A percentile compares a stretch with the other conserved stretches of the same genome.
These are phyloP conservation scores for Euphonia xanthogaster DNA, from an alignment of 2,797 vertebrate genomes.

Conservation along the genomic window DNA sequence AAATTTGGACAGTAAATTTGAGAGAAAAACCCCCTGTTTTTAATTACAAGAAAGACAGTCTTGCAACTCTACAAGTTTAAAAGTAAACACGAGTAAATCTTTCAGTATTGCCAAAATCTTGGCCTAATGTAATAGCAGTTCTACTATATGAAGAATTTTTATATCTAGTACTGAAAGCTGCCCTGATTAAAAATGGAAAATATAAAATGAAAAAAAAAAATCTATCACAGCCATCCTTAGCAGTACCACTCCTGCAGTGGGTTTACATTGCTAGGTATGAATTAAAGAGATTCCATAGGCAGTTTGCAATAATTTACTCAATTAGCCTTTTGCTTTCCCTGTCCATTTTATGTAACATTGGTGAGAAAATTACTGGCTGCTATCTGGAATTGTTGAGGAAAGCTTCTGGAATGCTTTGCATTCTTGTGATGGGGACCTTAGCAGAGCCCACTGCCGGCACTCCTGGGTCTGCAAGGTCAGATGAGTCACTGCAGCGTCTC, in stretches of 20 bases:
- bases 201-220: neutral
- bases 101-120: neutral
- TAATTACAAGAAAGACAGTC: neutral
- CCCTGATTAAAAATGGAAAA: neutral
- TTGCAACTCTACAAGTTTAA: neutral
- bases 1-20: neutral
- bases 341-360: neutral
- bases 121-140: neutral
- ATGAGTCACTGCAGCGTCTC: neutral
- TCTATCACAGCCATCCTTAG: neutral
- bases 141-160: neutral
- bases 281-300: neutral
- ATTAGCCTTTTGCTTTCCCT: neutral
- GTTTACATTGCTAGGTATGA: neutral
- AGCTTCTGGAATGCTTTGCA: slow-evolving; percentile 19
- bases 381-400: neutral
- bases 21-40: neutral
- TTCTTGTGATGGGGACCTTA: neutral
- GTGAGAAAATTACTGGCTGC: neutral
- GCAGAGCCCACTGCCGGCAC: neutral
- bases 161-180: neutral
- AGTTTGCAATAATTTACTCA: neutral
- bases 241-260: neutral
- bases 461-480: neutral
- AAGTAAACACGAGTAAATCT: neutral